A percentile compares a stretch with the other conserved stretches of the same genome.
These are phyloP conservation scores for Aphodius granarius DNA, from an alignment of 2,888 invertebrate species.

Conservation along the genomic window DNA sequence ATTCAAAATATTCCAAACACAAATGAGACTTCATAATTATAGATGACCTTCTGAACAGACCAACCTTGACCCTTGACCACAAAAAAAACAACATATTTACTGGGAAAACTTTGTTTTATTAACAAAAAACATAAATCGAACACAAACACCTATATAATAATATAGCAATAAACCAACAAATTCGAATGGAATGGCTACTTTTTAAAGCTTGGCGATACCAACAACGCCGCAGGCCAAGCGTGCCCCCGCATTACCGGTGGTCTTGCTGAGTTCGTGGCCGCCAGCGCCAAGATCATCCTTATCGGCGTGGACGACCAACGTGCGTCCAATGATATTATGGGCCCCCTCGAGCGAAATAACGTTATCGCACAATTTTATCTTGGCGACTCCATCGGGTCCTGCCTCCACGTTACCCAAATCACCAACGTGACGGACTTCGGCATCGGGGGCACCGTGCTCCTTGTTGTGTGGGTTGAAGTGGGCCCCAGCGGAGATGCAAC, in stretches of 20 bases:
- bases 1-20: neutral
- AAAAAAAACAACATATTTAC: neutral
- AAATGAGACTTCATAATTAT: neutral
- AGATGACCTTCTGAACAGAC: neutral
- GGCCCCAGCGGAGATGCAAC: slow-evolving; percentile 91
- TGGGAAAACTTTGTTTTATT: neutral
- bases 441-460: slow-evolving; percentile 82
- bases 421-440: slow-evolving; percentile 78
- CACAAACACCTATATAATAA: neutral
- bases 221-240: slow-evolving; percentile 89
- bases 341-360: slow-evolving; percentile 69
- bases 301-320: slow-evolving; percentile 89
- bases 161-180: neutral
- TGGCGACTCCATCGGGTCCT: slow-evolving; percentile 63
- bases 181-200: neutral
- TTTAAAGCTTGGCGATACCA: slow-evolving; percentile 64
- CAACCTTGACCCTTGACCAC: neutral
- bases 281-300: slow-evolving; percentile 92
- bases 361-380: slow-evolving; percentile 65
- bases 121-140: neutral
- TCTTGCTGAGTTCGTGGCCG: slow-evolving; percentile 88
- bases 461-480: slow-evolving; percentile 87
- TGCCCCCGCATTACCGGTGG: slow-evolving; percentile 93
- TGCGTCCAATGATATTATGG: slow-evolving; percentile 80
- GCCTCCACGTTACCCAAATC: slow-evolving; percentile 87